Percentiles rank a stretch among this genome's conserved stretches.
Conservation (phyloP, 2,888 invertebrate genomes). For the Tiliacea aurago region DNA sequence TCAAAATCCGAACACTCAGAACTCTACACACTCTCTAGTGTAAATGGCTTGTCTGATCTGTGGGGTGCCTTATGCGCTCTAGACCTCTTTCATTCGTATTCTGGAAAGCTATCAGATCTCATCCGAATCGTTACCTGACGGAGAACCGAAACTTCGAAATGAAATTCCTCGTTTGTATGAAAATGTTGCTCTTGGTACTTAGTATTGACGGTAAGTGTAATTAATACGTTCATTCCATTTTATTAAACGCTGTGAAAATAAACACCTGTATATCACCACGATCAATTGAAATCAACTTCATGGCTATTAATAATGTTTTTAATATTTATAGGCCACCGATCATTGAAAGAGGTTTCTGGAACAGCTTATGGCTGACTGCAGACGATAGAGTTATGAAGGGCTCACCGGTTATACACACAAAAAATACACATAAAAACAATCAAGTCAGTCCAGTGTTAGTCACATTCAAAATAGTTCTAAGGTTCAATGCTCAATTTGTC, state of each 20-base stretch:
- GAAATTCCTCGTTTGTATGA: no score
- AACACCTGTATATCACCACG: constrained; percentile 48
- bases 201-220: no score
- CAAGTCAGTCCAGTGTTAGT: not conserved
- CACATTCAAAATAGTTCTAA: constrained; percentile 30
- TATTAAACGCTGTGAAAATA: constrained; percentile 27
- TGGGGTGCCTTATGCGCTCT: no score
- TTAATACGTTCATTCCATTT: not conserved
- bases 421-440: no score
- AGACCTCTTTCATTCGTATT: no score
- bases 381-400: constrained; percentile 54
- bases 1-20: no score
- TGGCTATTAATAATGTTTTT: constrained; percentile 48
- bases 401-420: constrained; percentile 3
- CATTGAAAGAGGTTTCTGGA: constrained; percentile 50
- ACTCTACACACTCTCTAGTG: no score
- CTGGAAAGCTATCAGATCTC: no score
- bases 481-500: constrained; percentile 47
- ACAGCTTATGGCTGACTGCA: constrained; percentile 22
- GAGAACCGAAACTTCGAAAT: no score
- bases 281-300: constrained; percentile 45
- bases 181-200: no score
- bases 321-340: constrained; percentile 46
- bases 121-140: no score
- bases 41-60: no score